Base-by-base conservation (phyloP, 2,888 invertebrate species). In the Melieria omissa region DNA sequence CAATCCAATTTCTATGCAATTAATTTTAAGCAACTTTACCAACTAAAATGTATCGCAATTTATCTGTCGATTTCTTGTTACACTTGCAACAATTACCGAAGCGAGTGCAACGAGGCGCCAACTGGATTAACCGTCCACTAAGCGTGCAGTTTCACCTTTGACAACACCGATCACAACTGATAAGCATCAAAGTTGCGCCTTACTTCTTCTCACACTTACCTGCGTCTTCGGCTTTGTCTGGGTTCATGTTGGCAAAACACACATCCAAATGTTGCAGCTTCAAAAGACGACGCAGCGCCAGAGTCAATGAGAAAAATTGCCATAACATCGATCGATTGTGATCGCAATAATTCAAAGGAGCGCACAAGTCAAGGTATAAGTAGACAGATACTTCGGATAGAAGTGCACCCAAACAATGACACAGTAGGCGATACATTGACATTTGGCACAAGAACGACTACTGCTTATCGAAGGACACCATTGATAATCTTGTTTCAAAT, bases 391-490 rank as follows among this genome's bases (percentile, higher is more conserved):
- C 29, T 29, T 29, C 29, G 29, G 29, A 29, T 29, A 29, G 29
- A 3, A 29, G 29, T 49, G 58, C 44, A 46, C 57, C 41, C 42
- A 69, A 69, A 69, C 69, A 69, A 69, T 69, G 69, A 69, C 69
- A 54, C 69, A 69, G 69, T 69, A 61, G 69, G 69, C 69, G 44
- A 58, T 69, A 52, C 29, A 69, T 49, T 69, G 62, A 69, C 69
- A 69, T 61, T 29, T 8, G 10, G 60, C n/a, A 42, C 45, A 16
- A n/a, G 65, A 49, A 29, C 16, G 41, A 14, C 14, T 54, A 29
- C 29, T 29, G 29, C 29, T 29, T 29, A 29, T 29, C 29, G 29
- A 29, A 29, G 29, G 29, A 3, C 3, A 29, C 29, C 16, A 42
- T 49, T 7, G 58, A 3, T 60, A 44, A 67, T 67, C 60, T 66